Evolutionary conservation across 2,888 invertebrate species (phyloP).

Genomic region (Galeruca laticollis): DNA sequence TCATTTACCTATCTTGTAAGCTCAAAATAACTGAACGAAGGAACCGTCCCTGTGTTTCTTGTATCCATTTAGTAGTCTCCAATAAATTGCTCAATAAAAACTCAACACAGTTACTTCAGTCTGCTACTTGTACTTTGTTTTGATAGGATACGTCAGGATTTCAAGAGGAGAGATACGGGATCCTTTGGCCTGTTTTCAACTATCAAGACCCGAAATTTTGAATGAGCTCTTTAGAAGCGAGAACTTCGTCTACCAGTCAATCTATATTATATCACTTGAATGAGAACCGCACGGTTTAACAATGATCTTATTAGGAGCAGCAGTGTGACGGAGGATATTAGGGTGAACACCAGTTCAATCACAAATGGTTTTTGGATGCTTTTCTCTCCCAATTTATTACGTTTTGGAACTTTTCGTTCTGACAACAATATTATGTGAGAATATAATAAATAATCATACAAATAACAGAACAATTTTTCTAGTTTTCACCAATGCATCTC

Average conservation of each 20-base stretch:
- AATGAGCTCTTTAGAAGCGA: conserved; percentile 8
- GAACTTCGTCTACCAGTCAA: conserved; percentile 7
- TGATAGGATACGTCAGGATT: conserved; percentile 21
- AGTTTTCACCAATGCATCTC: no score
- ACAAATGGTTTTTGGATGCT: no score
- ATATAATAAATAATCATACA: no score
- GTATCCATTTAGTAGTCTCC: not conserved
- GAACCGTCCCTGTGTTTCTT: not conserved
- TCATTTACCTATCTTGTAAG: no score
- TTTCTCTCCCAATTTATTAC: no score
- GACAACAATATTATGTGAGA: no score
- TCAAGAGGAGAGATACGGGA: conserved; percentile 20
- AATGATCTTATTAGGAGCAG: not conserved
- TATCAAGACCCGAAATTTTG: conserved; percentile 11
- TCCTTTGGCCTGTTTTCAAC: conserved; percentile 20
- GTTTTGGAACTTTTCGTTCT: no score
- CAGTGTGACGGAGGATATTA: not conserved
- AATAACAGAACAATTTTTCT: no score
- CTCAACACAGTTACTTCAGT: conserved; percentile 18
- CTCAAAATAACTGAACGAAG: no score
- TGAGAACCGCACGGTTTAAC: conserved; percentile 1
- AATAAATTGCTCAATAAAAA: conserved; percentile 25
- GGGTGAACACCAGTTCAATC: not conserved
- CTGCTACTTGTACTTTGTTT: conserved; percentile 22
- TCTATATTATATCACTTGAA: conserved; percentile 16